Conservation (phyloP, 2,888 invertebrate genomes). For the Colletes collaris region DNA sequence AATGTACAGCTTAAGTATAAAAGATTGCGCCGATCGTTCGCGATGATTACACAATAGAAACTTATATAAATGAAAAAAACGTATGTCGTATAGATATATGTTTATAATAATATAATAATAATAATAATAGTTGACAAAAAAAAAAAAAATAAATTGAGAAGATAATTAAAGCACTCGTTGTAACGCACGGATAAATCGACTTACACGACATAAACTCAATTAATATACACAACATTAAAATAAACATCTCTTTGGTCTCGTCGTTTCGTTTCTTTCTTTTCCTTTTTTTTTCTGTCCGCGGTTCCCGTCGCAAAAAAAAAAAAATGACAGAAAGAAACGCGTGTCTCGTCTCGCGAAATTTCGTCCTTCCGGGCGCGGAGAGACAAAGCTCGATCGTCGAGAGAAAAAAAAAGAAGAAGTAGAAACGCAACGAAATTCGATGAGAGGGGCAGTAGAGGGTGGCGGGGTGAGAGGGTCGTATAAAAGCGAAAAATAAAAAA, state of each 20-base stretch:
- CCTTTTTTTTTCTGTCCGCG: conserved; percentile 14
- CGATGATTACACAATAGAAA: conserved; percentile 45
- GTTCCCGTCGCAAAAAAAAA: conserved; percentile 25
- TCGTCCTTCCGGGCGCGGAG: conserved; percentile 3
- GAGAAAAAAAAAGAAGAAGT: neutral
- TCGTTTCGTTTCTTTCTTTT: conserved; percentile 39
- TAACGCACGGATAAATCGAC: conserved; percentile 55
- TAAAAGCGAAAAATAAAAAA: conserved; percentile 4
- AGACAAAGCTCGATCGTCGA: neutral
- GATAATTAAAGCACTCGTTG: conserved; percentile 67
- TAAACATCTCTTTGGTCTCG: conserved; percentile 69
- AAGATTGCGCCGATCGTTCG: conserved; percentile 36
- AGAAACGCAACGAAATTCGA: conserved; percentile 18
- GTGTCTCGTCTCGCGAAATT: conserved; percentile 39
- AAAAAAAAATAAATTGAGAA: conserved; percentile 8
- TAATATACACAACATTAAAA: conserved; percentile 70
- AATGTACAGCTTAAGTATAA: conserved; percentile 66
- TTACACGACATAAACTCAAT: conserved; percentile 64
- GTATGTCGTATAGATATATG: conserved; percentile 27
- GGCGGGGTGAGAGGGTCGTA: neutral
- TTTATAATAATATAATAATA: conserved; percentile 46
- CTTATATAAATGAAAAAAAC: conserved; percentile 33
- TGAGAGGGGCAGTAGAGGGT: neutral
- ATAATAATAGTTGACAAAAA: neutral
- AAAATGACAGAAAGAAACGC: conserved; percentile 55